Evolutionary conservation across 2,113 vertebrate species (phyloP).

Genomic region (Loxodonta africana): DNA sequence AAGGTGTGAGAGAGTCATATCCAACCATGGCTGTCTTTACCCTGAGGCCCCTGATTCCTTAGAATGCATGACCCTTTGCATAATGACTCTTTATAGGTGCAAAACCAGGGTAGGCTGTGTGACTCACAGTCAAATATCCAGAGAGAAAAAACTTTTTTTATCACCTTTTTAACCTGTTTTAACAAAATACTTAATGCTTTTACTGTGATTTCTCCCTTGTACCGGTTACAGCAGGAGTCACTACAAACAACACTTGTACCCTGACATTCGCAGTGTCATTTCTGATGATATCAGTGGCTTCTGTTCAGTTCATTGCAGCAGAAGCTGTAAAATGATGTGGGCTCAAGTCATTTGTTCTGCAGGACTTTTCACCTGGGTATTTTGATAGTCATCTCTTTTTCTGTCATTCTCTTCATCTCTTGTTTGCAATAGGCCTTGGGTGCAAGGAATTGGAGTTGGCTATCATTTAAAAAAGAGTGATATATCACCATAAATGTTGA

Average conservation of each 20-base stretch:
- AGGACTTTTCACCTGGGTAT: background rate
- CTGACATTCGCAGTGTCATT: background rate
- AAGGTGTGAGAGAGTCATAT: background rate
- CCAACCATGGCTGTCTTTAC: background rate
- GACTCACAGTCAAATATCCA: background rate
- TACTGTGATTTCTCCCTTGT: conserved; percentile 1
- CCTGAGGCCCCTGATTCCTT: conserved; percentile 3
- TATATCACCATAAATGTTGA: background rate
- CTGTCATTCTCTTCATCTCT: conserved; percentile 46
- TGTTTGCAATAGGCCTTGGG: background rate
- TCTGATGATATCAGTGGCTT: background rate
- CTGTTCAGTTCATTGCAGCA: background rate
- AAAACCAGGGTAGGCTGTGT: conserved; percentile 11
- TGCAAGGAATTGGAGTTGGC: background rate
- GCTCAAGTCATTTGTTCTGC: background rate
- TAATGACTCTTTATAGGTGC: background rate
- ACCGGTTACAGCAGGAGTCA: background rate
- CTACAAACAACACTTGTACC: background rate
- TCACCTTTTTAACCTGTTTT: background rate
- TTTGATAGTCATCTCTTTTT: conserved; percentile 27
- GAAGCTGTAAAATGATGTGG: background rate
- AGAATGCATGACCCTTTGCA: background rate
- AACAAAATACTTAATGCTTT: background rate
- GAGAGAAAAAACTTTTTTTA: background rate
- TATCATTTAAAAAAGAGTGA: background rate